Percentiles rank a stretch among this genome's conserved stretches.
phyloP scores from a whole-genome alignment of 2,888 invertebrate species.

The Lithophane ornitopus region DNA sequence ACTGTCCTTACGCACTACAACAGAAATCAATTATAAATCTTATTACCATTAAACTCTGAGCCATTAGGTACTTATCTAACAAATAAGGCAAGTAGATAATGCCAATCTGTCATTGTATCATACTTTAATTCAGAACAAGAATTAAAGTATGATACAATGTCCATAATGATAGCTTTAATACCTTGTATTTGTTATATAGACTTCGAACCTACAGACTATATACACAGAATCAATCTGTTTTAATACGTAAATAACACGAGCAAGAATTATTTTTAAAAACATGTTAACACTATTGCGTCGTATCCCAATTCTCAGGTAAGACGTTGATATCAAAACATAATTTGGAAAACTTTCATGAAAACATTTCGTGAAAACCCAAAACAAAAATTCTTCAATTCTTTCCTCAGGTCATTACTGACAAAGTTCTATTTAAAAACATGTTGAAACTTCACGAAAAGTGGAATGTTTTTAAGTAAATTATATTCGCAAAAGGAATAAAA shows the following conservation, averaged over 20 bases:
- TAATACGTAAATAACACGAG: background rate
- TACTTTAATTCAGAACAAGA: background rate
- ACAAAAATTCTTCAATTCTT: slow-evolving; percentile 45
- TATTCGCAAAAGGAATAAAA: slow-evolving; percentile 73
- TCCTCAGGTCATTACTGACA: slow-evolving; percentile 15
- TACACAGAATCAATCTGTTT: background rate
- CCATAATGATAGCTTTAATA: background rate
- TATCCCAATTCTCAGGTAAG: background rate
- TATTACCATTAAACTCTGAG: background rate
- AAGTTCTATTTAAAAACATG: slow-evolving; percentile 61
- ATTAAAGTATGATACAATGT: no score
- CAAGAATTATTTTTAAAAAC: background rate
- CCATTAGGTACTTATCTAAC: background rate
- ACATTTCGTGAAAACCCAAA: slow-evolving; percentile 28
- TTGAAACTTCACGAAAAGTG: slow-evolving; percentile 50
- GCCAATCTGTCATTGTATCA: slow-evolving; percentile 14
- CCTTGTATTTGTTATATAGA: background rate
- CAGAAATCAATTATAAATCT: background rate
- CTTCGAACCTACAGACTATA: background rate
- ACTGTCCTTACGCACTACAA: no score
- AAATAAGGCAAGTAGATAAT: background rate
- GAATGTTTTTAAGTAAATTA: slow-evolving; percentile 57
- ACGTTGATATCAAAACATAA: slow-evolving; percentile 31
- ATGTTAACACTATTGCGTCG: slow-evolving; percentile 17
- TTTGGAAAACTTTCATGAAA: slow-evolving; percentile 17